Percentiles rank a stretch among this genome's conserved stretches.
Conservation (phyloP, 2,888 invertebrate genomes). For the Dione vanillae region DNA sequence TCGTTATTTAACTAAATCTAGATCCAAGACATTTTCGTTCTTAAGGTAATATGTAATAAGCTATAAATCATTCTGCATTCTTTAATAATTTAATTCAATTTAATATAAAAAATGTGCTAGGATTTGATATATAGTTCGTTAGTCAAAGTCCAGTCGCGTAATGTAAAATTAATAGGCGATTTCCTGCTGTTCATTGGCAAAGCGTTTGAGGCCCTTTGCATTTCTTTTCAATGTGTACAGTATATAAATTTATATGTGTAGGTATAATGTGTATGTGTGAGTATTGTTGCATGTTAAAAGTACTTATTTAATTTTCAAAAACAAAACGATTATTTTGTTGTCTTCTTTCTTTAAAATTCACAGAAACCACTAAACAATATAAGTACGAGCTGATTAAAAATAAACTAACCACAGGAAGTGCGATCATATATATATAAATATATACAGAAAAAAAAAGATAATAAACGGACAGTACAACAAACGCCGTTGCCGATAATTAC, state of each 20-base stretch:
- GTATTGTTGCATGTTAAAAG: too few relatives aligned
- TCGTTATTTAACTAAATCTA: background rate
- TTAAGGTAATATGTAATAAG: background rate
- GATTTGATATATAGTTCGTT: conserved; percentile 5
- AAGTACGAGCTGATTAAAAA: conserved; percentile 20
- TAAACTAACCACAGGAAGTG: conserved; percentile 30
- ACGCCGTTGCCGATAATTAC: conserved; percentile 63
- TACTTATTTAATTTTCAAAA: too few relatives aligned
- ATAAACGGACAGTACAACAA: conserved; percentile 45
- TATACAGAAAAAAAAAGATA: conserved; percentile 34
- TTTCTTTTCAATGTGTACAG: background rate
- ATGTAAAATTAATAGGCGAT: conserved; percentile 27
- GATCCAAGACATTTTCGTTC: background rate
- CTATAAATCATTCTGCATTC: background rate
- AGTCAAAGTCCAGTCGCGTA: conserved; percentile 17
- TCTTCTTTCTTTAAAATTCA: background rate
- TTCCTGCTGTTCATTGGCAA: conserved; percentile 24
- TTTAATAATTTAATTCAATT: background rate
- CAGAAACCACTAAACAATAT: background rate
- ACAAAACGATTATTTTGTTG: too few relatives aligned
- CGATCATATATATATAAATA: conserved; percentile 34
- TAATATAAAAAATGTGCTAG: background rate
- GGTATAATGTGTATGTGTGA: too few relatives aligned
- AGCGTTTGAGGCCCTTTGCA: conserved; percentile 19
- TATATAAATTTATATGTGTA: background rate